phyloP scores from a whole-genome alignment of 2,113 vertebrate genomes.

The Siphamia tubifer region DNA sequence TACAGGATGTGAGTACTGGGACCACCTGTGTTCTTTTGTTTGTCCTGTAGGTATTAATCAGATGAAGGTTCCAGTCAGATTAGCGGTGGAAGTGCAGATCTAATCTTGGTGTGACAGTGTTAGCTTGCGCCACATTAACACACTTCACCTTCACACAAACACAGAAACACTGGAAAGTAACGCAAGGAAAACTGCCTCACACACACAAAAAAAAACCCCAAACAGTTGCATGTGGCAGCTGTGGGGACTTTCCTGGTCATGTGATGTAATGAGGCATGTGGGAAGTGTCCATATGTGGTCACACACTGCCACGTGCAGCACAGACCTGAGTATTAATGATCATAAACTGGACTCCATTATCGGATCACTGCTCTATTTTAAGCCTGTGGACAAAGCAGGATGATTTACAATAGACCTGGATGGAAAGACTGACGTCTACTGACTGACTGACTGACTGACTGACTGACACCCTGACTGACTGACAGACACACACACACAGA shows the following conservation, averaged over 20 bases:
- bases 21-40: neutral
- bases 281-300: neutral
- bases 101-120: constrained; percentile 3
- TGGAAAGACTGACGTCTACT: neutral
- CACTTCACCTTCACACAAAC: neutral
- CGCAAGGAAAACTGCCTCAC: neutral
- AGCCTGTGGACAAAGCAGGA: constrained; percentile 11
- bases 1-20: too few relatives aligned
- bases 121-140: neutral
- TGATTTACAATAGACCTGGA: too few relatives aligned
- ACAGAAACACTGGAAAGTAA: constrained; percentile 5
- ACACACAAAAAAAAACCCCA: neutral
- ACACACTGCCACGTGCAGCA: constrained; percentile 45
- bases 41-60: neutral
- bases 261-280: neutral
- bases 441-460: too few relatives aligned
- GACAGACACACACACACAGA: too few relatives aligned
- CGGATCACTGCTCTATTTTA: constrained; percentile 66
- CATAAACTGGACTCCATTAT: constrained; percentile 70
- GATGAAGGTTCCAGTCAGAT: neutral
- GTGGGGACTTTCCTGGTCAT: constrained; percentile 6
- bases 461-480: too few relatives aligned
- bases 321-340: constrained; percentile 63
- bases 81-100: neutral
- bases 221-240: constrained; percentile 6